Evolutionary conservation across 2,113 vertebrate genomes (phyloP), one percentile per base, ranked within the genome.

Genomic region (Crotalus viridis): DNA sequence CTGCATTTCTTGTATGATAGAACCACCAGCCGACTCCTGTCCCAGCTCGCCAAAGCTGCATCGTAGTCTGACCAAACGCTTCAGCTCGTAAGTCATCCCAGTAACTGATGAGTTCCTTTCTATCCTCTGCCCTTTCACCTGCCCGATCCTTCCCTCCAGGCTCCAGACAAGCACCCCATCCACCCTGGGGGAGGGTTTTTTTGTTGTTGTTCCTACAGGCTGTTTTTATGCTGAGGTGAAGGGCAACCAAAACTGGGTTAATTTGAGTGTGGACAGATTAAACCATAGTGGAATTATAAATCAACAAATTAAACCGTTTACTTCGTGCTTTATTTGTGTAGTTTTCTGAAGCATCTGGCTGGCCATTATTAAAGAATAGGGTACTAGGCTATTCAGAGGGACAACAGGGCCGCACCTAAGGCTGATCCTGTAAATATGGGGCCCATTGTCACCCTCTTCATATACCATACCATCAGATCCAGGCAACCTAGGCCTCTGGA

Each of bases 1-100:
- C 93, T 97, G 97, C 17, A 92, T 98, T 26, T 99, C 98, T 33
- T 94, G 98, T 22, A 97, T 98, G 24, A 97, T 99, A 57, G 98
- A 99, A 96, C 98, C 98, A 0, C 98, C 98, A 0, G 96, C 98
- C 0, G 98, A 99, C 94, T 98, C 98, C 15, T 98, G 98, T 92
- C 98, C 98, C 90, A 97, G 92, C 87, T 99, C 98, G 54, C 98
- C 98, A 17, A 96, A 94, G 9, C 88, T 96, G 55, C 97, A 98
- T 95, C 97, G 98, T 89, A 97, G 98, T 91, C 96, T 98, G 88
- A 96, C 96, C 12, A 99, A 98, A 96, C 98, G 98, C 61, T 97
- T 98, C 17, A 95, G 97, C 57, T 96, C 96, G 98, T 98, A 98
- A 98, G 98, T 98, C 24, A 87, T 8, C 52, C 24, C 6, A 13